These are phyloP conservation scores for Rhinoderma darwinii DNA, from an alignment of 2,113 vertebrate genomes.

Conservation along the genomic window DNA sequence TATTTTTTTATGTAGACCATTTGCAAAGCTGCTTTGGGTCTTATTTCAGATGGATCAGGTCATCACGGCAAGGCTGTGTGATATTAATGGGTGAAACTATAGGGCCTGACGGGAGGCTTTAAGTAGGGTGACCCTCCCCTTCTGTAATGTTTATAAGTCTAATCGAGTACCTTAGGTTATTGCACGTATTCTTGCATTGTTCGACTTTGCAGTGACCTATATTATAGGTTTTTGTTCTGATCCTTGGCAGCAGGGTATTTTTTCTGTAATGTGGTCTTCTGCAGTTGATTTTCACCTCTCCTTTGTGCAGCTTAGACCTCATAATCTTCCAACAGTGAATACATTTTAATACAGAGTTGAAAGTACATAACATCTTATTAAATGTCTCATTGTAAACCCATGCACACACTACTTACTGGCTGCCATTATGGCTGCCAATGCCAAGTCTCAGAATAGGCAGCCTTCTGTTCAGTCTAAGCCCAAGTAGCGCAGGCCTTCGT, in stretches of 20 bases:
- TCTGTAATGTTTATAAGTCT: accelerated
- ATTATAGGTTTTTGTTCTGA: background rate
- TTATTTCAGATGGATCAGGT: too few species aligned
- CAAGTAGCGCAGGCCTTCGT: background rate
- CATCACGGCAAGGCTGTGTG: too few species aligned
- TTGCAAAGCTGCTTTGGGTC: too few species aligned
- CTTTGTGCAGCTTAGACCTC: conserved; percentile 6
- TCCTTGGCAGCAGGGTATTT: background rate
- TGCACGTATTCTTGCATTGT: too few species aligned
- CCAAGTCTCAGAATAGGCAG: background rate
- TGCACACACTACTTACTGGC: conserved; percentile 7
- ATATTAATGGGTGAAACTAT: too few species aligned
- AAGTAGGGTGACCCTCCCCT: background rate
- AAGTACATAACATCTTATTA: conserved; percentile 14
- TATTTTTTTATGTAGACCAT: too few species aligned
- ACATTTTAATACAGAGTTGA: conserved; percentile 11
- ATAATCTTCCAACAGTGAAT: conserved; percentile 9
- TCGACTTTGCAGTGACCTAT: background rate
- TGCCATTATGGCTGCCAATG: background rate
- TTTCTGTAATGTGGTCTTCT: background rate
- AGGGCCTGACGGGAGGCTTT: background rate
- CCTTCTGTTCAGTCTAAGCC: background rate
- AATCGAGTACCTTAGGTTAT: background rate
- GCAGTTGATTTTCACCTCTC: conserved; percentile 27
- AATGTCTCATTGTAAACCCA: conserved; percentile 8